Evolutionary conservation across 2,797 vertebrate species (phyloP), one percentile per base, ranked within the genome.

Genomic region (Mico argentatus): DNA sequence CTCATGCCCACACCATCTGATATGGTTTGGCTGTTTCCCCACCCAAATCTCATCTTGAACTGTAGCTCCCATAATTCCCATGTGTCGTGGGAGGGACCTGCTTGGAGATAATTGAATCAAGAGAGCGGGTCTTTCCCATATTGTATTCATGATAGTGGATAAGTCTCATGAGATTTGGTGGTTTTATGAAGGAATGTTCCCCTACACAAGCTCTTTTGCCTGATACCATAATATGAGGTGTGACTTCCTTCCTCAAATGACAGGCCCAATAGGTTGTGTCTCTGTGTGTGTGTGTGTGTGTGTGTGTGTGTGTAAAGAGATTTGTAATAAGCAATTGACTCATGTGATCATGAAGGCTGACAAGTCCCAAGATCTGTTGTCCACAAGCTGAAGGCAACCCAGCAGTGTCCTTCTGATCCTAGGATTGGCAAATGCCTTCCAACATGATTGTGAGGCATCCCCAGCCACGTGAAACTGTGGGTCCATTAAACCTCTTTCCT

Each of bases 41-140:
- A 67, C 33, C 64, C 64, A 67, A 67, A 67, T n/a, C 64, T n/a
- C 33, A 19, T 67, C 64, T 67, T n/a, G 64, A 67, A n/a, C 17
- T 67, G 64, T 67, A 67, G 33, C 33, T 67, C 33, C 33, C 30
- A n/a, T 67, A 67, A 67, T n/a, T 67, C 15, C 61, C 33, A n/a
- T n/a, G 64, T n/a, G 64, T 67, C 15, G 0, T 19, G 33, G 64
- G 7, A 67, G 64, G 33, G 33, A 19, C 33, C 64, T 3, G 17
- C 15, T 67, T 15, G 64, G 64, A 67, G 15, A 64, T 67, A 67
- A 67, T n/a, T n/a, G 17, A 67, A 67, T 67, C 64, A 67, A 19
- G 64, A 15, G 30, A 6, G 33, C 0, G 0, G 33, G 33, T 67
- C 61, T 67, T 19, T 67, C 64, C 33, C 7, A 1, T n/a, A 33